Base-by-base conservation (phyloP, 2,888 invertebrate genomes). In the Cephus rjabovi region DNA sequence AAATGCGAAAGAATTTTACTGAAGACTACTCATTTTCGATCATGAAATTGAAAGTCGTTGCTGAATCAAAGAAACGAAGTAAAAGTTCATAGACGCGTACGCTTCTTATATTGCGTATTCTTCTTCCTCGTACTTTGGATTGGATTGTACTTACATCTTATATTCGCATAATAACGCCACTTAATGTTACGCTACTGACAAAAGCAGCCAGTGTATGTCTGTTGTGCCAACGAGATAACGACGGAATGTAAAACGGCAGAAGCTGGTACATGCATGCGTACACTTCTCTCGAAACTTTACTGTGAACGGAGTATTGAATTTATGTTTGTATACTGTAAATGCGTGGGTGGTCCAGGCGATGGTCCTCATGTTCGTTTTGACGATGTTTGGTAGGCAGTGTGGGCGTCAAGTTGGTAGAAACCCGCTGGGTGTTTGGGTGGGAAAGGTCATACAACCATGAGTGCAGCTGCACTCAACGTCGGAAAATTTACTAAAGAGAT, bases 401-500 rank as follows among this genome's bases (percentile, higher is more conserved):
- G 74, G 79, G 76, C 79, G 81, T 79, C 80, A 79, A 77, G 79
- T 78, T 75, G 76, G 75, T 34, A 79, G 33, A 73, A 73, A 37
- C 75, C 56, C 75, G 78, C 71, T 73, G 78, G 78, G 79, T 77
- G 79, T 80, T 78, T 82, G 80, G 81, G 81, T 82, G 82, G 84
- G 84, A 88, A 89, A 89, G 89, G 90, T 89, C 88, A 89, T 84
- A 82, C 82, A 84, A 83, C 85, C 77, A 84, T 82, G 81, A 88
- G 89, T 89, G 84, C 88, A 86, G 85, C 86, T 87, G 89, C 84
- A 88, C 89, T 83, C 71, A 83, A 74, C 70, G 71, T 75, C 77
- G 81, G 76, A 76, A 76, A 77, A 79, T 56, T 56, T 56, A 9
- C 56, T 56, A 23, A 15, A 15, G 23, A 56, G 56, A 56, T 56